These are phyloP conservation scores for Adelges cooleyi DNA, from an alignment of 1,140 invertebrate genomes.

Conservation along the genomic window DNA sequence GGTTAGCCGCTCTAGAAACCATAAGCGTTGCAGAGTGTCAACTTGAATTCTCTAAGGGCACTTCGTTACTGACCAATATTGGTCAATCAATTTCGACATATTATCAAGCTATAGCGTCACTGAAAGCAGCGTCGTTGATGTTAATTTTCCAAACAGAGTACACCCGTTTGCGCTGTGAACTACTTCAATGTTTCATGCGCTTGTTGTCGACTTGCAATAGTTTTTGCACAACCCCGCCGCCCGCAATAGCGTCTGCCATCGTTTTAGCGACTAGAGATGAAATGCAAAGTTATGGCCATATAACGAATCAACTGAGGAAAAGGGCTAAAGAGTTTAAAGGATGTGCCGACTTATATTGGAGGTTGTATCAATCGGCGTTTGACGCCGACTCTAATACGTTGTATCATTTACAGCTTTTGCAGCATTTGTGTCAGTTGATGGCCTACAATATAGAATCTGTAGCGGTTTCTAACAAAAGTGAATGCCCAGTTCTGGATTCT, in stretches of 20 bases:
- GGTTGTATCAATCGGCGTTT: slow-evolving; percentile 81
- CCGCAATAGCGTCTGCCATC: slow-evolving; percentile 75
- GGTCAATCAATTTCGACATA: slow-evolving; percentile 50
- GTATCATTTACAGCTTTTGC: slow-evolving; percentile 61
- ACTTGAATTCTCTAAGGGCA: slow-evolving; percentile 33
- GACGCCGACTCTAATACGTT: slow-evolving; percentile 82
- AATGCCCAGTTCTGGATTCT: slow-evolving; percentile 42
- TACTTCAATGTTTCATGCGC: slow-evolving; percentile 61
- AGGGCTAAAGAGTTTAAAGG: slow-evolving; percentile 60
- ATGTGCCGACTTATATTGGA: slow-evolving; percentile 65
- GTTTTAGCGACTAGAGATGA: slow-evolving; percentile 68
- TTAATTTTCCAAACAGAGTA: slow-evolving; percentile 70
- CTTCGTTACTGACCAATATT: slow-evolving; percentile 45
- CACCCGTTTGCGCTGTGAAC: slow-evolving; percentile 58
- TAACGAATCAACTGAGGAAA: slow-evolving; percentile 67
- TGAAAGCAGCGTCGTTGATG: slow-evolving; percentile 56
- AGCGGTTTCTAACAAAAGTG: slow-evolving; percentile 40
- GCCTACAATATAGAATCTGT: slow-evolving; percentile 63
- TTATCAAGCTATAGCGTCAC: slow-evolving; percentile 52
- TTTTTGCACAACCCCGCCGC: slow-evolving; percentile 79
- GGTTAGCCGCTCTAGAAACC: slow-evolving; percentile 65
- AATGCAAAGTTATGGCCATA: slow-evolving; percentile 66
- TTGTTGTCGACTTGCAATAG: slow-evolving; percentile 67
- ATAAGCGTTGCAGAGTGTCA: slow-evolving; percentile 43
- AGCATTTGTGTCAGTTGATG: slow-evolving; percentile 63